phyloP scores from a whole-genome alignment of 2,888 invertebrate genomes.

The Stenotaenia linearis region DNA sequence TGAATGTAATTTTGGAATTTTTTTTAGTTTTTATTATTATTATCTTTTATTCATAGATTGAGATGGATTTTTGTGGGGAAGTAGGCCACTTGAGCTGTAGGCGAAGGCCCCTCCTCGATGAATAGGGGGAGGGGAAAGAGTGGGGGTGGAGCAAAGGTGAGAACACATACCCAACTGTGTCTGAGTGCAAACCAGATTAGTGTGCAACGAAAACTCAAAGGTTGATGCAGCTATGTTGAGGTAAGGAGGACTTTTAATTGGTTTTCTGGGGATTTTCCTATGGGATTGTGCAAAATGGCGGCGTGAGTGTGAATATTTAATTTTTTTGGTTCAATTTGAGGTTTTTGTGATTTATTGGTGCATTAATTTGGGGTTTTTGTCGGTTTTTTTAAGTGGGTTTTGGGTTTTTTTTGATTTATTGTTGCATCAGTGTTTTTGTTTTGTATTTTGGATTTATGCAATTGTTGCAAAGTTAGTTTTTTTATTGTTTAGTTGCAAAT shows the following conservation, averaged over 20 bases:
- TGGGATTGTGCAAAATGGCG: no score
- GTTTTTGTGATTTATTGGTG: no score
- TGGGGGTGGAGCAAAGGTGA: conserved; percentile 9
- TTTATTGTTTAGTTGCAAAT: no score
- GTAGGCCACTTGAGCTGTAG: not conserved
- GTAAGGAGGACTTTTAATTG: not conserved
- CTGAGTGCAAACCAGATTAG: not conserved
- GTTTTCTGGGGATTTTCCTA: no score
- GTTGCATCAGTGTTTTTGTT: no score
- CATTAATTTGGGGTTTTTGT: no score
- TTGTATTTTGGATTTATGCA: no score
- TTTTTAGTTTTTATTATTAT: not conserved
- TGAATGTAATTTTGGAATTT: not conserved
- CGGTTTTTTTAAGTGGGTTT: no score
- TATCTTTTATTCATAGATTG: not conserved
- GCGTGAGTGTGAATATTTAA: no score
- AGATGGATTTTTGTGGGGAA: not conserved
- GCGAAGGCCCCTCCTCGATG: not conserved
- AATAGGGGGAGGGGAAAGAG: not conserved
- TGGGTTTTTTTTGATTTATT: no score
- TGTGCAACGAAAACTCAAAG: not conserved
- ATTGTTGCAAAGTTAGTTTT: no score
- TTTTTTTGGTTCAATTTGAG: no score
- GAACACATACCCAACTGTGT: not conserved
- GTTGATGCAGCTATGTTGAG: not conserved